phyloP scores from a whole-genome alignment of 2,888 invertebrate species.

The Dioctria rufipes region DNA sequence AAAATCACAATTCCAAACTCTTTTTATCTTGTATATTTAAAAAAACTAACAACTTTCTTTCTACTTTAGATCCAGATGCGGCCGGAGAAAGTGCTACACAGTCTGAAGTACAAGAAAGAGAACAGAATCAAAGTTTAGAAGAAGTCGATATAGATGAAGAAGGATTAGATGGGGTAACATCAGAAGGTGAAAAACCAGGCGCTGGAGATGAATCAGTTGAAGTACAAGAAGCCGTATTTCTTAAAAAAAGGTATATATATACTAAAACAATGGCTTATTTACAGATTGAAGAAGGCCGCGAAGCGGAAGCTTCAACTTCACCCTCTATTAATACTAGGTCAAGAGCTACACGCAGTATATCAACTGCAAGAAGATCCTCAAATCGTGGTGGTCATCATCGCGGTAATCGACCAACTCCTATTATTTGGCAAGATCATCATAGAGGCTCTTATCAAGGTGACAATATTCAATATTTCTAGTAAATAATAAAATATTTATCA shows the following conservation, averaged over 20 bases:
- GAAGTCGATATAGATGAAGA: conserved; percentile 67
- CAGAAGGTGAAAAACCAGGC: conserved; percentile 77
- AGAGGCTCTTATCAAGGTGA: conserved; percentile 55
- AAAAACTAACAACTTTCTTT: no score
- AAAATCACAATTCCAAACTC: neutral
- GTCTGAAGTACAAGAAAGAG: conserved; percentile 70
- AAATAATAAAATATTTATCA: neutral
- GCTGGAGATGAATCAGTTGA: conserved; percentile 72
- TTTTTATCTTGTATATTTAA: no score
- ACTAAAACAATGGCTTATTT: neutral
- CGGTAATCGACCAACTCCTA: conserved; percentile 75
- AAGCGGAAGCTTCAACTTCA: conserved; percentile 82
- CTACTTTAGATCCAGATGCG: conserved; percentile 63
- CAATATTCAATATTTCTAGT: no score
- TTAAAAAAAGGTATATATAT: neutral
- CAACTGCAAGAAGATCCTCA: conserved; percentile 66
- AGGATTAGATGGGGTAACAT: conserved; percentile 73
- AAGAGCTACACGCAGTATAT: conserved; percentile 67
- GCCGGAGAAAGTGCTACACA: conserved; percentile 71
- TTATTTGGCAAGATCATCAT: conserved; percentile 73
- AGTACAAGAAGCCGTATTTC: conserved; percentile 58
- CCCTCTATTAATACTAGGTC: conserved; percentile 76
- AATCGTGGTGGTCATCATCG: conserved; percentile 66
- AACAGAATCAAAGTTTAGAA: conserved; percentile 65
- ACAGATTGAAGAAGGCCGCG: conserved; percentile 81